phyloP scores from a whole-genome alignment of 2,888 invertebrate species.

The Rhagonycha lutea region DNA sequence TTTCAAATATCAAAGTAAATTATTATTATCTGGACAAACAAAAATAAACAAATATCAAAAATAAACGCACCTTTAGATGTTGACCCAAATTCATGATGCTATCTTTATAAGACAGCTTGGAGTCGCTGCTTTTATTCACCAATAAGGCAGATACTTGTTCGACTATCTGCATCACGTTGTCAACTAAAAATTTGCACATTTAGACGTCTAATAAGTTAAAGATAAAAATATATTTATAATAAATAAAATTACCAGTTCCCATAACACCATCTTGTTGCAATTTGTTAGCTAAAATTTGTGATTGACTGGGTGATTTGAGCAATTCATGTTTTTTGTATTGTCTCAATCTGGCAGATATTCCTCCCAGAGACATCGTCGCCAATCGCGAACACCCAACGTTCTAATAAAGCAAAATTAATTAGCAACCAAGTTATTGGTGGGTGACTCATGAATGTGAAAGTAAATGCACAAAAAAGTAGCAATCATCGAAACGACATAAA shows the following conservation, averaged over 20 bases:
- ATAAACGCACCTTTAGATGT: conserved; percentile 68
- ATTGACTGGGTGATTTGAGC: conserved; percentile 52
- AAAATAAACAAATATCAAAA: background rate
- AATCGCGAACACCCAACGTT: conserved; percentile 30
- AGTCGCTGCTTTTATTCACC: conserved; percentile 74
- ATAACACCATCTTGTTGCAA: conserved; percentile 54
- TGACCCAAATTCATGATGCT: conserved; percentile 79
- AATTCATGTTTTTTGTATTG: conserved; percentile 53
- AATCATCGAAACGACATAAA: background rate
- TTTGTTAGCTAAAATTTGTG: conserved; percentile 53
- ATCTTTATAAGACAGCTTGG: conserved; percentile 64
- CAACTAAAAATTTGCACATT: conserved; percentile 62
- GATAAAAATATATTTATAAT: background rate
- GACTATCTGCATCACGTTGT: conserved; percentile 80
- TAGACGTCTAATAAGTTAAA: background rate
- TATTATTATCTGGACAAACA: too few relatives aligned
- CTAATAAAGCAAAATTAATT: conserved; percentile 36
- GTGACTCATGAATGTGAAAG: background rate
- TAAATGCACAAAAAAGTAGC: background rate
- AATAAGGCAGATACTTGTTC: conserved; percentile 80
- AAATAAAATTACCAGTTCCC: conserved; percentile 47
- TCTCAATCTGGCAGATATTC: conserved; percentile 53
- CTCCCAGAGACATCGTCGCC: conserved; percentile 52
- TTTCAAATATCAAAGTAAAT: background rate
- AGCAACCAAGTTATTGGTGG: background rate